Evolutionary conservation across 2,888 invertebrate species (phyloP).

Genomic region (Eurytoma californica): DNA sequence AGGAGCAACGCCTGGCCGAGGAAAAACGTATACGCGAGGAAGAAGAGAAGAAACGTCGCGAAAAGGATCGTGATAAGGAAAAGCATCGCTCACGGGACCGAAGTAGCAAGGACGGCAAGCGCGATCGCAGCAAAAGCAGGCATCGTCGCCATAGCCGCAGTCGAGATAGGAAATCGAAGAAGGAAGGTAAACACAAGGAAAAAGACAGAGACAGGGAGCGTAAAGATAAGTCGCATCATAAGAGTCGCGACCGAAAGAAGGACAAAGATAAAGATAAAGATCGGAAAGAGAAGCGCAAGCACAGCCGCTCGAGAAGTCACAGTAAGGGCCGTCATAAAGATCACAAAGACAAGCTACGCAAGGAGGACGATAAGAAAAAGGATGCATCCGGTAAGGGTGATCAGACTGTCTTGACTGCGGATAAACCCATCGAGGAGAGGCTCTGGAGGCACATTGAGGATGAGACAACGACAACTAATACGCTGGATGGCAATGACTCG

Average conservation of each 20-base stretch:
- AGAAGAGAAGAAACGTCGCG: conserved; percentile 63
- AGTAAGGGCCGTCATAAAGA: conserved; percentile 60
- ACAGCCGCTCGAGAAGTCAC: conserved; percentile 57
- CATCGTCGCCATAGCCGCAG: conserved; percentile 63
- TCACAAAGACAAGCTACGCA: conserved; percentile 59
- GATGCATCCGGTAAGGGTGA: conserved; percentile 57
- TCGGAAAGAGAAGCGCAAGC: conserved; percentile 61
- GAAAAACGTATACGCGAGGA: conserved; percentile 67
- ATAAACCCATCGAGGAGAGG: conserved; percentile 76
- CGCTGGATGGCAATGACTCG: conserved; percentile 71
- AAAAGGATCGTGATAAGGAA: conserved; percentile 61
- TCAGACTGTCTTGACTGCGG: neutral
- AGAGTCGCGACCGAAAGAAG: conserved; percentile 62
- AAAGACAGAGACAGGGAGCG: conserved; percentile 58
- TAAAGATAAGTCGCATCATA: conserved; percentile 61
- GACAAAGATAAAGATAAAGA: conserved; percentile 61
- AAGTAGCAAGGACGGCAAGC: conserved; percentile 56
- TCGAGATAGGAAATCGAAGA: conserved; percentile 61
- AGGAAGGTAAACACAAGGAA: conserved; percentile 63
- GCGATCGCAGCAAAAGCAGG: conserved; percentile 60
- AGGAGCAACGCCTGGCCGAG: conserved; percentile 58
- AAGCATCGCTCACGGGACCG: conserved; percentile 60
- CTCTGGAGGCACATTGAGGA: conserved; percentile 77
- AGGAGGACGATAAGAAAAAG: conserved; percentile 63
- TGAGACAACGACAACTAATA: conserved; percentile 69